Percentiles rank a stretch among this genome's conserved stretches.
Conservation (phyloP, 2,797 vertebrate species). For the Poecilia picta region DNA sequence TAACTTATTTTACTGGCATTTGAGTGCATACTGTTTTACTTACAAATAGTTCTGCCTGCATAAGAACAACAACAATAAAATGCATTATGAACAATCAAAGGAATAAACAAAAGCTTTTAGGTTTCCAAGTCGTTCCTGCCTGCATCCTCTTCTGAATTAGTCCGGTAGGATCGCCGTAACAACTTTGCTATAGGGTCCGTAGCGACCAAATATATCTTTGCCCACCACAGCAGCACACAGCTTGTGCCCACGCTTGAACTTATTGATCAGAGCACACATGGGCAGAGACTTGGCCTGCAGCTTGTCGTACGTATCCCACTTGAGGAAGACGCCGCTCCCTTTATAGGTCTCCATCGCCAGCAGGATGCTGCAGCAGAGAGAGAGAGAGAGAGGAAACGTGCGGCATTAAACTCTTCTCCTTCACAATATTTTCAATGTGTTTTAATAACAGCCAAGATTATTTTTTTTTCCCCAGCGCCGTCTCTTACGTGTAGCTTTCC, state of each 20-base stretch:
- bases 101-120: background rate
- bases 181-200: slow-evolving; percentile 66
- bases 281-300: slow-evolving; percentile 70
- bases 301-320: slow-evolving; percentile 57
- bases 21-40: background rate
- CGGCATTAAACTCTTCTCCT: background rate
- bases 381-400: background rate
- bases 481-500: slow-evolving; percentile 72
- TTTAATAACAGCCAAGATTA: background rate
- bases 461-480: background rate
- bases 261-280: slow-evolving; percentile 68
- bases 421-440: background rate
- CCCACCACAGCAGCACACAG: slow-evolving; percentile 73
- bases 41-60: background rate
- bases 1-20: background rate
- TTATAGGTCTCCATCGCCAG: slow-evolving; percentile 56
- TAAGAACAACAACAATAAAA: background rate
- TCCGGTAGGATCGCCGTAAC: slow-evolving; percentile 38
- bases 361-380: slow-evolving; percentile 50
- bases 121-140: background rate
- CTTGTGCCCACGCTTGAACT: slow-evolving; percentile 60
- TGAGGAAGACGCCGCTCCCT: slow-evolving; percentile 49
- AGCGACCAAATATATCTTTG: slow-evolving; percentile 65
- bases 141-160: background rate
- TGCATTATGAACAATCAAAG: background rate